Evolutionary conservation across 2,113 vertebrate species (phyloP).

Genomic region (Gracilinanus agilis): DNA sequence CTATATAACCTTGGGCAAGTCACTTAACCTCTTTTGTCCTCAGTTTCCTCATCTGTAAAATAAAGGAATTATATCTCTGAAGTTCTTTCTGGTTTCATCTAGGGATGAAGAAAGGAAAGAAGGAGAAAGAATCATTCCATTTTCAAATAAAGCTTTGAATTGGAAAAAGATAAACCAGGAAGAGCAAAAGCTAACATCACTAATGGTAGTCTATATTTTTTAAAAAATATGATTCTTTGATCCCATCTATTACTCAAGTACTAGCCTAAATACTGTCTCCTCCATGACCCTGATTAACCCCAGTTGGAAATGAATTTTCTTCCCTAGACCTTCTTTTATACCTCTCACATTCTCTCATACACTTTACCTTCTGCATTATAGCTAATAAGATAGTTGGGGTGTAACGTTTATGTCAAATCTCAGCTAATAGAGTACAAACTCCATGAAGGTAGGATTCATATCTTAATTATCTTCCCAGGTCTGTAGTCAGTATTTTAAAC

Average conservation of each 20-base stretch:
- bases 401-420: neutral
- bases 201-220: constrained; percentile 45
- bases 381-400: neutral
- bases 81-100: neutral
- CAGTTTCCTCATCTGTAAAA: neutral
- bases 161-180: constrained; percentile 37
- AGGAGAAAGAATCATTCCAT: neutral
- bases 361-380: neutral
- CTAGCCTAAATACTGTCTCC: neutral
- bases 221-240: constrained; percentile 54
- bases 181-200: constrained; percentile 16
- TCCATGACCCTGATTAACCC: neutral
- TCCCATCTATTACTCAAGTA: neutral
- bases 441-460: neutral
- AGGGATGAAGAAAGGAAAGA: too few relatives aligned
- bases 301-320: neutral
- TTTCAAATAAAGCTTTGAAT: neutral
- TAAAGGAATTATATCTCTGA: neutral
- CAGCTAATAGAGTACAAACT: neutral
- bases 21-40: neutral
- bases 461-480: neutral
- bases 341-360: neutral
- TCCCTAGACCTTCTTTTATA: neutral
- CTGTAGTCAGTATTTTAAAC: neutral
- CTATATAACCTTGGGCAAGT: neutral